A percentile compares a stretch with the other conserved stretches of the same genome.
Conservation (phyloP, 2,888 invertebrate species). For the Apotomis turbidana region DNA sequence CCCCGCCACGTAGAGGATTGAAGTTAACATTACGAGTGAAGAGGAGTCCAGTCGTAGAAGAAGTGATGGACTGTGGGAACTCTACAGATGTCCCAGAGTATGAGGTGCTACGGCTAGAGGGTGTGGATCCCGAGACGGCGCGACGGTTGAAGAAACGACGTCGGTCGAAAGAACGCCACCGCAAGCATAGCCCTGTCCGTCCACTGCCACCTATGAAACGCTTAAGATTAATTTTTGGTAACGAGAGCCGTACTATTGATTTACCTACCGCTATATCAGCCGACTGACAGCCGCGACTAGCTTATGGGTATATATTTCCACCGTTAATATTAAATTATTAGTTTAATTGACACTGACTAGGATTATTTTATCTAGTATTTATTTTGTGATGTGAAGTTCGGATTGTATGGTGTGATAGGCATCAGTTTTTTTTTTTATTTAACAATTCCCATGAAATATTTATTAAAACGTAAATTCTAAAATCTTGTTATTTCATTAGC, state of each 20-base stretch:
- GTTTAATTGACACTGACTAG: slow-evolving; percentile 82
- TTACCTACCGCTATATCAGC: slow-evolving; percentile 89
- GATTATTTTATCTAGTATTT: slow-evolving; percentile 79
- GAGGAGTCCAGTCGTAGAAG: slow-evolving; percentile 92
- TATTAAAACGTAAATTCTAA: slow-evolving; percentile 61
- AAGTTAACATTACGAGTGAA: slow-evolving; percentile 94
- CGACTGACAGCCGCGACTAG: slow-evolving; percentile 79
- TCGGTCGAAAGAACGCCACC: slow-evolving; percentile 76
- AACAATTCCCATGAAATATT: slow-evolving; percentile 71
- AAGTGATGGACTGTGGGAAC: slow-evolving; percentile 89
- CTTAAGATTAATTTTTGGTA: slow-evolving; percentile 93
- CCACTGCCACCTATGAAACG: slow-evolving; percentile 91
- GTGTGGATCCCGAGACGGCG: slow-evolving; percentile 84
- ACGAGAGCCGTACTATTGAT: slow-evolving; percentile 94
- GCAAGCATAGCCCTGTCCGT: slow-evolving; percentile 80
- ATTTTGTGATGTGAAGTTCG: slow-evolving; percentile 74
- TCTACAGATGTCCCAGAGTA: slow-evolving; percentile 91
- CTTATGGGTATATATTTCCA: slow-evolving; percentile 78
- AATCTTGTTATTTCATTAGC: slow-evolving; percentile 56
- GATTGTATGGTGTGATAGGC: slow-evolving; percentile 73
- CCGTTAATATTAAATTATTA: slow-evolving; percentile 81
- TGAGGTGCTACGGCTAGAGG: slow-evolving; percentile 92
- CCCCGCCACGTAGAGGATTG: slow-evolving; percentile 85
- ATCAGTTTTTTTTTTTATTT: slow-evolving; percentile 63
- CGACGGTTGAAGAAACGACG: slow-evolving; percentile 84